phyloP scores from a whole-genome alignment of 2,113 vertebrate genomes.

The Galeopterus variegatus region DNA sequence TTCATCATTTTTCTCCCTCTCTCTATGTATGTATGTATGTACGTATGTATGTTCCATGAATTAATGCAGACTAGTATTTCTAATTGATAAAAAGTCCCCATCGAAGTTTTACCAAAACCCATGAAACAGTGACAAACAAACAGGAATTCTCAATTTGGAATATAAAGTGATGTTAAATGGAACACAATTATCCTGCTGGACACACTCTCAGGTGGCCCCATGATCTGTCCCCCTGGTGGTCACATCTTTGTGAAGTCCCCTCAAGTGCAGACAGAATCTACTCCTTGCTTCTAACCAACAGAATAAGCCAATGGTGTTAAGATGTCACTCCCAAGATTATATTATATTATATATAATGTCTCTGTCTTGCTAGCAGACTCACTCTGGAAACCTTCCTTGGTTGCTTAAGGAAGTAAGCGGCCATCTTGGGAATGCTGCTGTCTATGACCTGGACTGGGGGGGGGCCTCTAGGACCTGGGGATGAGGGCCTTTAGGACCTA shows the following conservation, averaged over 20 bases:
- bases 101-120: not conserved
- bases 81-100: constrained; percentile 11
- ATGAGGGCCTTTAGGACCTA: too few relatives aligned
- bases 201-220: not conserved
- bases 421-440: not conserved
- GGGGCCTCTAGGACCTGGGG: too few relatives aligned
- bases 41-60: not conserved
- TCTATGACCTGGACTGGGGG: too few relatives aligned
- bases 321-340: not conserved
- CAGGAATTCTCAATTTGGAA: not conserved
- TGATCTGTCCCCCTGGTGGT: not conserved
- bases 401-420: not conserved
- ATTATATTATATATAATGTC: too few relatives aligned
- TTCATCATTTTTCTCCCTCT: not conserved
- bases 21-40: fast-evolving
- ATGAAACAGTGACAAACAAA: not conserved
- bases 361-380: not conserved
- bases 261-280: not conserved
- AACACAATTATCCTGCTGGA: not conserved
- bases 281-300: not conserved
- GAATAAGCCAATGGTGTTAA: not conserved
- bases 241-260: not conserved
- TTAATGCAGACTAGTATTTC: not conserved
- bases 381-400: not conserved
- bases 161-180: not conserved